Evolutionary conservation across 1,140 invertebrate species (phyloP).

Genomic region (Sminthurides bifidus): DNA sequence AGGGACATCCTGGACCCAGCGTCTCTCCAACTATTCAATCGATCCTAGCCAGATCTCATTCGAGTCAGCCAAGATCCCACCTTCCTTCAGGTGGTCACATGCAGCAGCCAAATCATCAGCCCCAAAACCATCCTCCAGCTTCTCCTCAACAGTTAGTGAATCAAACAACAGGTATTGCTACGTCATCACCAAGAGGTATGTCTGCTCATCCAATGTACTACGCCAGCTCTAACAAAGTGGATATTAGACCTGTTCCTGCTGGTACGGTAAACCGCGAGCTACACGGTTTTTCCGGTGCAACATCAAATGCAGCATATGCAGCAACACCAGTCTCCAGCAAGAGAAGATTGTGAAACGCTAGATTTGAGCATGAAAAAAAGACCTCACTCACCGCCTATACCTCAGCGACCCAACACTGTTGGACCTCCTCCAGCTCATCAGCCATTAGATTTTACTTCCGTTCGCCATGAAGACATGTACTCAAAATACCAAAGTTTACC

Average conservation of each 20-base stretch:
- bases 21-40: constrained; percentile 52
- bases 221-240: constrained; percentile 3
- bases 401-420: constrained; percentile 19
- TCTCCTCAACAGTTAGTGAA: constrained; percentile 13
- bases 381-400: constrained; percentile 12
- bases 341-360: constrained; percentile 50
- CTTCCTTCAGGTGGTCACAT: constrained; percentile 14
- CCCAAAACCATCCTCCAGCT: neutral
- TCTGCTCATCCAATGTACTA: constrained; percentile 16
- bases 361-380: constrained; percentile 67
- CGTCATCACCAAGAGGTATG: too few species aligned
- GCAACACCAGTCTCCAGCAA: constrained; percentile 4
- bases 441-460: constrained; percentile 22
- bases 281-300: too few species aligned
- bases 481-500: constrained; percentile 12
- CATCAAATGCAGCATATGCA: constrained; percentile 4
- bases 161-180: too few species aligned
- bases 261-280: too few species aligned
- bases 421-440: constrained; percentile 32
- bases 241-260: too few species aligned
- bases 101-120: constrained; percentile 4
- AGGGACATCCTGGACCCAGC: constrained; percentile 37
- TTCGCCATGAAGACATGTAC: constrained; percentile 17
- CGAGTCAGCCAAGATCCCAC: constrained; percentile 15
- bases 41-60: constrained; percentile 42